Evolutionary conservation across 2,888 invertebrate genomes (phyloP), one percentile per base, ranked within the genome.

Genomic region (Ectemnius continuus): DNA sequence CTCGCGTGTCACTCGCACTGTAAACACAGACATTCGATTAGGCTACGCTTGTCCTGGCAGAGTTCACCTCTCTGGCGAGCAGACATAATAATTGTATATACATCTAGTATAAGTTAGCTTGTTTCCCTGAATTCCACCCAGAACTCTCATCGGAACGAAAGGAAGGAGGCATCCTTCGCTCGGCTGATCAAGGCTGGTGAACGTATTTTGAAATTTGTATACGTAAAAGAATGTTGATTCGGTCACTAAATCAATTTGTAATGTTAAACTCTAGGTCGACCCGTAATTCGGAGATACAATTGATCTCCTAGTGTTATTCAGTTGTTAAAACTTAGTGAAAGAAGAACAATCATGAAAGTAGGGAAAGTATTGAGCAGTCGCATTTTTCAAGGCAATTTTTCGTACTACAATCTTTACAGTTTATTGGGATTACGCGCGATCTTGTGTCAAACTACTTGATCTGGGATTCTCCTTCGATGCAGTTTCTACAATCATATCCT

Each of bases 41-140:
- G 67, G 72, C 47, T 56, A 56, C 67, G 73, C 58, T 66, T 14
- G 16, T 36, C 36, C 36, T 36, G 36, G 26, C 46, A 23, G 47
- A 13, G 59, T 60, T 11, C 56, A 20, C 60, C 69, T 66, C 61
- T 60, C 60, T 74, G 75, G 74, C 76, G 64, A 62, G 72, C 64
- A 61, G 73, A 67, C 78, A 67, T 82, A 71, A 84, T 72, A 75
- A 77, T 78, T 84, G 82, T 84, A 84, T 79, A 84, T 82, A 23
- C 23, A 83, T 61, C 16, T 84, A 83, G 80, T 56, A 58, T 84
- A 84, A 72, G 74, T 63, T 81, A 81, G 79, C 67, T 77, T 83
- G 73, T 71, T 77, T 70, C 66, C 65, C 75, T 26, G 66, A 70
- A 61, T 20, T 58, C 64, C 14, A 46, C 14, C 13, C 13, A 66